Evolutionary conservation across 2,797 vertebrate genomes (phyloP).

Genomic region (Diplodus sargus): DNA sequence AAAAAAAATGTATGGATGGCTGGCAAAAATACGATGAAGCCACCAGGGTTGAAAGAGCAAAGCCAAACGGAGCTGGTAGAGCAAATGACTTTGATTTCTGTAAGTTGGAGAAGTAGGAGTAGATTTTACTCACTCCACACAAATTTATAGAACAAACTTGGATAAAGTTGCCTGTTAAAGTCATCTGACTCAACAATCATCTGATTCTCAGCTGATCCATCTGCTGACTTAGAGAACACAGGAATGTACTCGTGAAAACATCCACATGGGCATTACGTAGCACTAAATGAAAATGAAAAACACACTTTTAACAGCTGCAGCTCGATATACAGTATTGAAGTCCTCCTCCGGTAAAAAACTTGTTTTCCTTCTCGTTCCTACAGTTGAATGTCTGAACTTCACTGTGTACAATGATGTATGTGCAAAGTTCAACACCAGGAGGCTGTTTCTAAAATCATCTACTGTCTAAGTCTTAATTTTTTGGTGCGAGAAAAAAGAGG

Average conservation of each 20-base stretch:
- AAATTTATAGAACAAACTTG: conserved; percentile 49
- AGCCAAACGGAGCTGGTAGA: conserved; percentile 13
- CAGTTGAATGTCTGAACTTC: neutral
- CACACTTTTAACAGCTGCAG: neutral
- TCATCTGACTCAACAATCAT: conserved; percentile 79
- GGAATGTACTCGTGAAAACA: conserved; percentile 49
- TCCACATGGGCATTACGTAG: conserved; percentile 50
- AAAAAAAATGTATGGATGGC: conserved; percentile 18
- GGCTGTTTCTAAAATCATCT: neutral
- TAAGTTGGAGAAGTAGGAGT: neutral
- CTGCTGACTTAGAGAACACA: conserved; percentile 72
- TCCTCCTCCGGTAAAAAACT: neutral
- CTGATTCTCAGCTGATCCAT: conserved; percentile 80
- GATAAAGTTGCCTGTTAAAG: conserved; percentile 60
- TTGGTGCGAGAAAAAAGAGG: too few relatives aligned
- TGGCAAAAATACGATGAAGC: conserved; percentile 13
- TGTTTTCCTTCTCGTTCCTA: neutral
- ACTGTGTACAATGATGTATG: neutral
- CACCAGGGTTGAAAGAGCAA: conserved; percentile 37
- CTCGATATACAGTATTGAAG: neutral
- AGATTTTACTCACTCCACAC: conserved; percentile 35
- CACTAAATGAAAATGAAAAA: conserved; percentile 22
- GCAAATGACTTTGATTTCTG: conserved; percentile 37
- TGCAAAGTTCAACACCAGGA: neutral
- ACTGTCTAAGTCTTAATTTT: neutral